These are phyloP conservation scores for Cricetomys ansorgei DNA, from an alignment of 2,113 vertebrate genomes.

Conservation along the genomic window DNA sequence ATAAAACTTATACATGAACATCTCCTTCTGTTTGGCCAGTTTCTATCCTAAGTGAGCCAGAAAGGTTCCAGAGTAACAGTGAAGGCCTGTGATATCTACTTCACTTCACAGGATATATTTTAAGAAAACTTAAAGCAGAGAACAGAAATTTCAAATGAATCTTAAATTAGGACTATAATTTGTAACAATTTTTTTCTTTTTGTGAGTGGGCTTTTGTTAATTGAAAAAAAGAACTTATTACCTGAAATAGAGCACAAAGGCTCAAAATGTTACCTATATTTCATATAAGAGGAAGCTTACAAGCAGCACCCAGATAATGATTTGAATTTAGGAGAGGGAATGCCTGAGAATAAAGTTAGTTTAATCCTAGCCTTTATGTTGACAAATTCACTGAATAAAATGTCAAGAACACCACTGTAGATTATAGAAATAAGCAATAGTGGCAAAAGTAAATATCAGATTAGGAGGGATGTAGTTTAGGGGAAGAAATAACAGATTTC, in stretches of 20 bases:
- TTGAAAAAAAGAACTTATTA: too few relatives aligned
- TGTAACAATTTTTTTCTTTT: background rate
- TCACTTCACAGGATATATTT: background rate
- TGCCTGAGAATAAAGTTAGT: background rate
- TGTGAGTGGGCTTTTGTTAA: background rate
- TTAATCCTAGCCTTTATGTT: background rate
- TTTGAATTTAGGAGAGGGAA: background rate
- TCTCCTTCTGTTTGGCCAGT: background rate
- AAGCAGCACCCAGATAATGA: background rate
- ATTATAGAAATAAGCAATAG: background rate
- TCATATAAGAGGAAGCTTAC: background rate
- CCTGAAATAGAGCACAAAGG: background rate
- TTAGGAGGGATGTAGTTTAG: background rate
- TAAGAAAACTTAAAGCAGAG: background rate
- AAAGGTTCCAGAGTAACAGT: background rate
- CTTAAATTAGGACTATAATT: background rate
- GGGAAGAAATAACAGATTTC: background rate
- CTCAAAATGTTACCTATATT: background rate
- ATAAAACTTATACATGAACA: too few relatives aligned
- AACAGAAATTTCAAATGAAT: background rate
- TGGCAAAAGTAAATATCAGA: background rate
- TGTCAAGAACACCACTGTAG: background rate
- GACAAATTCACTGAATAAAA: background rate
- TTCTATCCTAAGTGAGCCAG: background rate
- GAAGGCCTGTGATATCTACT: background rate